phyloP scores from a whole-genome alignment of 2,113 vertebrate genomes.

The Phrynosoma blainvillii region DNA sequence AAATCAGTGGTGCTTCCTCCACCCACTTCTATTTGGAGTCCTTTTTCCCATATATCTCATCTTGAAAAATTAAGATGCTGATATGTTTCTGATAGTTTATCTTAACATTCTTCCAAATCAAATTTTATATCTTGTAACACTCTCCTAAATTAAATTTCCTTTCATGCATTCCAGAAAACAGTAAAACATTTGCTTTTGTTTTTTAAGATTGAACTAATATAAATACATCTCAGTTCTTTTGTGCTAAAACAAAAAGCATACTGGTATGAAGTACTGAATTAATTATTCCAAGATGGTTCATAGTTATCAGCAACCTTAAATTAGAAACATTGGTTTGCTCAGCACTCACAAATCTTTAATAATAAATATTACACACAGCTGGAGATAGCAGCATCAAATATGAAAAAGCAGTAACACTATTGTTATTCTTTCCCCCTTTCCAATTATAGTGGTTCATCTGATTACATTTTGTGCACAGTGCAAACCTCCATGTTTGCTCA shows the following conservation, averaged over 20 bases:
- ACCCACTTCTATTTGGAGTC: background rate
- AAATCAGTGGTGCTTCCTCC: background rate
- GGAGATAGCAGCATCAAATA: background rate
- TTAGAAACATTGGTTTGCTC: constrained; percentile 16
- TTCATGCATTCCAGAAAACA: constrained; percentile 37
- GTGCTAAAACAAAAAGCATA: constrained; percentile 51
- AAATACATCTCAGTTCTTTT: constrained; percentile 55
- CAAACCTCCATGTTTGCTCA: background rate
- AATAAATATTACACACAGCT: constrained; percentile 33
- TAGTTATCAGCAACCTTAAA: constrained; percentile 44
- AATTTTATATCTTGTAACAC: background rate
- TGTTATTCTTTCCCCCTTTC: constrained; percentile 3
- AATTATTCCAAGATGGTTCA: constrained; percentile 51
- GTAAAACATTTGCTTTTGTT: constrained; percentile 35
- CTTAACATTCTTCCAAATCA: background rate
- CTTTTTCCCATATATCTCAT: constrained; percentile 13
- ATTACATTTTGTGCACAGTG: background rate
- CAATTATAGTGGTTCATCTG: constrained; percentile 3
- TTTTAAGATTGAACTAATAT: constrained; percentile 39
- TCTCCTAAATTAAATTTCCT: constrained; percentile 6
- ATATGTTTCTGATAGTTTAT: background rate
- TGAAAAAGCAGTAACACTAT: background rate
- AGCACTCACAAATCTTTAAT: constrained; percentile 14
- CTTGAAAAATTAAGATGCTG: background rate
- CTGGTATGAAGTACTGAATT: constrained; percentile 48